Evolutionary conservation across 2,888 invertebrate species (phyloP).

Genomic region (Plebejus argus): DNA sequence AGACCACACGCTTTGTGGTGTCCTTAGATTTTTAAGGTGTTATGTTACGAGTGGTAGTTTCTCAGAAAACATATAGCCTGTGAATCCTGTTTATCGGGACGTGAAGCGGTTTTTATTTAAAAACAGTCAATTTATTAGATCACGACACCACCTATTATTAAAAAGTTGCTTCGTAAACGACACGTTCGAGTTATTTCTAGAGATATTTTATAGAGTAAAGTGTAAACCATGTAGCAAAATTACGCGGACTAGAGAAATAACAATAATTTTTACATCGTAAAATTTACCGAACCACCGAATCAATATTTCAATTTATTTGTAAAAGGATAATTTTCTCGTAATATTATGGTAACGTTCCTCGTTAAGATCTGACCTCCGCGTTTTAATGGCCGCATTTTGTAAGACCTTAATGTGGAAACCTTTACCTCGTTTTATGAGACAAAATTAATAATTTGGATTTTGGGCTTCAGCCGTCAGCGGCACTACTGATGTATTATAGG

Average conservation of each 20-base stretch:
- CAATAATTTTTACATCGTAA: conserved; percentile 20
- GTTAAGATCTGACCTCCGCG: conserved; percentile 30
- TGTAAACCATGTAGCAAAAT: background rate
- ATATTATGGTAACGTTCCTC: conserved; percentile 26
- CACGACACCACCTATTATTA: background rate
- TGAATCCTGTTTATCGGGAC: background rate
- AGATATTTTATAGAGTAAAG: background rate
- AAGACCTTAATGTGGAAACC: conserved; percentile 27
- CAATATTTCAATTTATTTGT: conserved; percentile 25
- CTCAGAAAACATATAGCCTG: conserved; percentile 19
- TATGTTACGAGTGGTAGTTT: conserved; percentile 16
- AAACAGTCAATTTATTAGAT: background rate
- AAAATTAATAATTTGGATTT: conserved; percentile 30
- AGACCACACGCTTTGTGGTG: background rate
- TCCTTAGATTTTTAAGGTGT: conserved; percentile 6
- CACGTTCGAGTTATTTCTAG: background rate
- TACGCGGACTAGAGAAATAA: background rate
- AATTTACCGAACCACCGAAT: conserved; percentile 16
- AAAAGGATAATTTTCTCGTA: conserved; percentile 30
- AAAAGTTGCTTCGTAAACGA: background rate
- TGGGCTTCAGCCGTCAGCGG: background rate
- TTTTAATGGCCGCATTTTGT: conserved; percentile 28
- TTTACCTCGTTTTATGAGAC: conserved; percentile 31
- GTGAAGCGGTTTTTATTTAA: background rate
- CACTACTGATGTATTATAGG: too few species aligned